These are phyloP conservation scores for Cylindroiulus punctatus DNA, from an alignment of 2,888 invertebrate species.

Conservation along the genomic window DNA sequence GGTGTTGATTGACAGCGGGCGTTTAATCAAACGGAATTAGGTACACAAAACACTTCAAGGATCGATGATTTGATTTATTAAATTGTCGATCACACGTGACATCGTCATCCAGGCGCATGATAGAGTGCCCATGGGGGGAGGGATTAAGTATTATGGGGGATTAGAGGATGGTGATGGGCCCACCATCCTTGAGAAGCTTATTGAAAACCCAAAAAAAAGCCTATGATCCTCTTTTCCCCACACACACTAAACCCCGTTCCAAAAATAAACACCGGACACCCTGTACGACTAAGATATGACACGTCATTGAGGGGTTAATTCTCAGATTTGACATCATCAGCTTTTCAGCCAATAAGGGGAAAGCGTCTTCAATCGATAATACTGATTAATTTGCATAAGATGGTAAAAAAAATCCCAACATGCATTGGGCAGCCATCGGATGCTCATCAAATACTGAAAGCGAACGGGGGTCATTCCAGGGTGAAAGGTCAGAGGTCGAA, in stretches of 20 bases:
- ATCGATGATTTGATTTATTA: slow-evolving; percentile 45
- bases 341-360: background rate
- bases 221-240: background rate
- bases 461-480: no score
- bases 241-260: background rate
- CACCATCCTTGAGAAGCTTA: background rate
- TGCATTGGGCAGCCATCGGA: background rate
- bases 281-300: background rate
- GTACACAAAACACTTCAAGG: background rate
- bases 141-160: background rate
- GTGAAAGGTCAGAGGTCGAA: no score
- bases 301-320: background rate
- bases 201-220: background rate
- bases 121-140: background rate
- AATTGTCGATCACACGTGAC: slow-evolving; percentile 20
- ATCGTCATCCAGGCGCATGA: background rate
- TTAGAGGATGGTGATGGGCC: background rate
- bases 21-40: slow-evolving; percentile 33
- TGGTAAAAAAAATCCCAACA: background rate
- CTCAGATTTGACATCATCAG: background rate
- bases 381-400: slow-evolving; percentile 37
- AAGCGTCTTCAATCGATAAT: slow-evolving; percentile 20
- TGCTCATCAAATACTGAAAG: background rate
- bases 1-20: background rate
- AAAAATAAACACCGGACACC: background rate